Evolutionary conservation across 2,113 vertebrate genomes (phyloP), one percentile per base, ranked within the genome.

Genomic region (Coptodon bakossiorum): DNA sequence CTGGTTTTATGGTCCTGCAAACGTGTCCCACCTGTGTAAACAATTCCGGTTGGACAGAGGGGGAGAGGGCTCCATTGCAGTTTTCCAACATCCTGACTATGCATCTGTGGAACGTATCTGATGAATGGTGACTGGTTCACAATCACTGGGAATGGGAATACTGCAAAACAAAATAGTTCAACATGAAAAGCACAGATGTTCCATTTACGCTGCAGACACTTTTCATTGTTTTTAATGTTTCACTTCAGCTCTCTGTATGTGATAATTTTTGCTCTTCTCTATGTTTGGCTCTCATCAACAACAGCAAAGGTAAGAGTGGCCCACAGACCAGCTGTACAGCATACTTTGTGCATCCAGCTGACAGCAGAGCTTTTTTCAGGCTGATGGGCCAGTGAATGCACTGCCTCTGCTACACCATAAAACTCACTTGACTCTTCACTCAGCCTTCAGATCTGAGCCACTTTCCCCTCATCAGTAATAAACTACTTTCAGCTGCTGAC

Each of bases 41-140:
- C 59, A n/a, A 36, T n/a, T 36, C 59, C 0, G 0, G 61, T 66
- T 12, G 31, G 61, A 66, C 61, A 36, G 61, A 66, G 31, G 0
- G 59, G 59, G 59, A 63, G 6, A 36, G 61, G 31, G 29, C 8
- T 19, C 57, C 29, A 4, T n/a, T n/a, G 31, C 4, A 66, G 61
- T 66, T 66, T 36, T n/a, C 6, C 31, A 63, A 12, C 31, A 66
- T 7, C 61, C 61, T 3, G 0, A 1, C 4, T 66, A 36, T 66
- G 31, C 31, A 66, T 36, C 61, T 36, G 31, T 36, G 61, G 31
- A 66, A 66, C 4, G 2, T 63, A 63, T 63, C 31, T 63, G 17
- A n/a, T n/a, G 17, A 2, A 63, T 2, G 17, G 9, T 63, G 59
- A 63, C 31, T 36, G 17, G 31, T 36, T 63, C 59, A 36, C 0